Base-by-base conservation (phyloP, 1,140 invertebrate species). In the Scaptomyza hsui region DNA sequence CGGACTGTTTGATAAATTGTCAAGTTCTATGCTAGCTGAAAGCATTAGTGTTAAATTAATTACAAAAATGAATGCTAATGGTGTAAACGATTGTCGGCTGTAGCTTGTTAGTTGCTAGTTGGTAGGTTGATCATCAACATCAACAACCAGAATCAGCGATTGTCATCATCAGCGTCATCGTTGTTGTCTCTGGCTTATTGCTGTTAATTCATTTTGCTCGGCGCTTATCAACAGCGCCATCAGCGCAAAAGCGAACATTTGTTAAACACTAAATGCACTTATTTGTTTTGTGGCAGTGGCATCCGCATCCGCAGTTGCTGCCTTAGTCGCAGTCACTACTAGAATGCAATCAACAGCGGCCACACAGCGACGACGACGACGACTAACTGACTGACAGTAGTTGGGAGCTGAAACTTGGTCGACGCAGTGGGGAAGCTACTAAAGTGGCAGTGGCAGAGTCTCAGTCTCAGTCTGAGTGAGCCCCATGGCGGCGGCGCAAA, bases 201-300 rank as follows among this genome's bases (percentile, higher is more conserved):
- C 73, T 68, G 60, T 78, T 88, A 72, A 75, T 81, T 86, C 74
- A 88, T 88, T 75, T 85, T 72, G 67, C 55, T 53, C 45, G 55
- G 55, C 49, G 75, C 82, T 88, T 88, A 88, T 88, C 82, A 88
- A 78, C 82, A 82, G 65, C 82, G 78, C 82, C 82, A 88, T 88
- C 82, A 82, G 74, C 82, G 82, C 78, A 88, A 88, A 75, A 72
- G 71, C 75, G 75, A 82, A 81, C 80, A 89, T 89, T 89, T 89
- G 86, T 89, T 89, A 89, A 89, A 82, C 86, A 89, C 86, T 89
- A 89, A 89, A 89, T 89, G 86, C 86, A 89, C 86, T 89, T 89
- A 89, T 89, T 86, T 89, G 86, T 86, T 89, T 89, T 78, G 69
- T 59, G 72, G 74, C 78, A 52, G 55, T 67, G 18, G 45, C 68